These are phyloP conservation scores for Capitella teleta DNA, from an alignment of 1,140 invertebrate genomes.

Conservation along the genomic window DNA sequence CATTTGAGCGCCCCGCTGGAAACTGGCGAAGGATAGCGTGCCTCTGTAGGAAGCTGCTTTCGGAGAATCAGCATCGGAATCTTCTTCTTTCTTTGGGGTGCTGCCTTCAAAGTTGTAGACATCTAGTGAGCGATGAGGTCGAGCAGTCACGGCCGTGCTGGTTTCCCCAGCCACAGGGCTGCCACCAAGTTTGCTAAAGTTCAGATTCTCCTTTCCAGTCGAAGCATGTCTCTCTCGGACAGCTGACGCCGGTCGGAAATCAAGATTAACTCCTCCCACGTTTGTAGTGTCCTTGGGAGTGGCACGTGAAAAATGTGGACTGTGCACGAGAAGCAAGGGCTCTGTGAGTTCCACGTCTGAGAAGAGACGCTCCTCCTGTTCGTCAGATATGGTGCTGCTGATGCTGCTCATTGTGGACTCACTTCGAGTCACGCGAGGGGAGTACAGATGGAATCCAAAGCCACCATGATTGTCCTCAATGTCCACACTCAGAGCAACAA, in stretches of 20 bases:
- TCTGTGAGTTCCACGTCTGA: constrained; percentile 1
- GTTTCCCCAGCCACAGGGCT: not conserved
- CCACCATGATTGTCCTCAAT: constrained; percentile 33
- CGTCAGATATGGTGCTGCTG: not conserved
- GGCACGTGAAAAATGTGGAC: not conserved
- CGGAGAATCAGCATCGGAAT: not conserved
- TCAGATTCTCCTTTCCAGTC: constrained; percentile 6
- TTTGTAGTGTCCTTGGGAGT: constrained; percentile 1
- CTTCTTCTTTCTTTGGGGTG: constrained; percentile 9
- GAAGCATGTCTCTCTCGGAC: constrained; percentile 1
- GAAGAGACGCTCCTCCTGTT: not conserved
- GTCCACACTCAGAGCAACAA: constrained; percentile 52
- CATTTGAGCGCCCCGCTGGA: not conserved
- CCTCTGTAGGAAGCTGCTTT: not conserved
- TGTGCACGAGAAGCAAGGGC: not conserved
- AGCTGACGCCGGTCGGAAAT: not conserved
- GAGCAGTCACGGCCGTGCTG: not conserved
- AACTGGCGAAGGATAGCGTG: constrained; percentile 3
- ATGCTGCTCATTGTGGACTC: not conserved
- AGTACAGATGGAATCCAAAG: constrained; percentile 7
- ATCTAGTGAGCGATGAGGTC: not conserved
- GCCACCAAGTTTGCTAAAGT: not conserved
- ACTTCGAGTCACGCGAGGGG: constrained; percentile 3
- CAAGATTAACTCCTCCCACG: not conserved
- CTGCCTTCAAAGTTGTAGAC: constrained; percentile 10